Evolutionary conservation across 2,113 vertebrate species (phyloP), one percentile per base, ranked within the genome.

Genomic region (Oncorhynchus nerka): DNA sequence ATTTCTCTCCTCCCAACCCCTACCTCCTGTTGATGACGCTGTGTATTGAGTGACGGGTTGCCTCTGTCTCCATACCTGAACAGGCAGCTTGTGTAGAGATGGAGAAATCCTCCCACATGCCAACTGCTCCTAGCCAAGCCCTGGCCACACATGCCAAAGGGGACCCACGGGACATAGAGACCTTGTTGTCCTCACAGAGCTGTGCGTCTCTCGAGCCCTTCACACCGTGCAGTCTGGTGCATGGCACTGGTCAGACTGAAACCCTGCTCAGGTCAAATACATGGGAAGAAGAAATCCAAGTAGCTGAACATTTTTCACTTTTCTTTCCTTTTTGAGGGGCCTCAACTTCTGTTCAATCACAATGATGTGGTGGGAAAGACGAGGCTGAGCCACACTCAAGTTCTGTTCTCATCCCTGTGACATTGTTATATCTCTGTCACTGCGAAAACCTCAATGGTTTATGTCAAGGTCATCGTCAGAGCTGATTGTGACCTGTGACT

Each of bases 191-290:
- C 83, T 78, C 84, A 85, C 82, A 77, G 85, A 90, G 89, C 86
- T 30, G 79, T 55, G 51, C 16, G 78, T 85, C 81, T 55, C 80
- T 48, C 68, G n/a, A 22, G n/a, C 85, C 84, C 84, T 84, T 83
- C 84, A 80, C 81, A 85, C 76, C 86, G 91, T 90, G 89, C 88
- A 89, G 75, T 90, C 86, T 92, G 86, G 91, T 90, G 92, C 91
- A 89, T 92, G 93, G 93, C 87, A 93, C 93, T 87, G 86, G 81
- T 86, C 80, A 68, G 61, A 19, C 61, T 64, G 61, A 8, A 85
- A 81, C 73, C 73, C 78, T 80, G 65, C 68, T 72, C 78, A 70
- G 71, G 83, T 76, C 61, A 70, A n/a, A 75, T 84, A 78, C 78
- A 77, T 72, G 62, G 30, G 51, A 62, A 62, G 76, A 78, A 74